Percentiles rank a stretch among this genome's conserved stretches.
Conservation (phyloP, 1,140 invertebrate species). For the Lutraria rhynchaena region DNA sequence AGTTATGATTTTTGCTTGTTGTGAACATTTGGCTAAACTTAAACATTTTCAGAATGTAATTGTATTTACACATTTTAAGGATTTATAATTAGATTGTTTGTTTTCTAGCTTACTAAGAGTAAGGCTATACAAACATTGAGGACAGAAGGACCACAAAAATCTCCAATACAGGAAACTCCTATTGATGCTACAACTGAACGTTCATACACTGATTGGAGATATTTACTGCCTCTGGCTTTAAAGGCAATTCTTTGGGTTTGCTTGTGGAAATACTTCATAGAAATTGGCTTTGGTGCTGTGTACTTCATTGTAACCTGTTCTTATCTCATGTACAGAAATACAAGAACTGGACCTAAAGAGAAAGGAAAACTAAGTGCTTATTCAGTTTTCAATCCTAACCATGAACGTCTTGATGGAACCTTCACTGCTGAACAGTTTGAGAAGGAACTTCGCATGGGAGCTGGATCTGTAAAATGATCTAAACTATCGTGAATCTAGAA, state of each 20-base stretch:
- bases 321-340: constrained; percentile 92
- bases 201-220: constrained; percentile 21
- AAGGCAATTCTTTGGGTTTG: constrained; percentile 86
- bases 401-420: constrained; percentile 95
- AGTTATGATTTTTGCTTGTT: too few relatives aligned
- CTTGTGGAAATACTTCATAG: constrained; percentile 87
- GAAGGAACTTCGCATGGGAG: constrained; percentile 86
- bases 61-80: too few relatives aligned
- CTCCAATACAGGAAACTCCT: background rate
- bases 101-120: too few relatives aligned
- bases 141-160: too few relatives aligned
- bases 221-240: constrained; percentile 56
- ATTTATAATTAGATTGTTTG: too few relatives aligned
- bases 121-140: too few relatives aligned
- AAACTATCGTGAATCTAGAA: too few relatives aligned
- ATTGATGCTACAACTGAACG: constrained; percentile 1
- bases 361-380: constrained; percentile 94
- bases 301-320: constrained; percentile 92
- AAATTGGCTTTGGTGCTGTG: constrained; percentile 94
- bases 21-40: too few relatives aligned
- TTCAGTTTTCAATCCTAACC: constrained; percentile 98
- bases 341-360: constrained; percentile 85
- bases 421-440: constrained; percentile 98
- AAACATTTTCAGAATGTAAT: too few relatives aligned
- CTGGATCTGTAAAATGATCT: constrained; percentile 56